phyloP scores from a whole-genome alignment of 2,113 vertebrate species.

The Cryptomyrus ogoouensis region DNA sequence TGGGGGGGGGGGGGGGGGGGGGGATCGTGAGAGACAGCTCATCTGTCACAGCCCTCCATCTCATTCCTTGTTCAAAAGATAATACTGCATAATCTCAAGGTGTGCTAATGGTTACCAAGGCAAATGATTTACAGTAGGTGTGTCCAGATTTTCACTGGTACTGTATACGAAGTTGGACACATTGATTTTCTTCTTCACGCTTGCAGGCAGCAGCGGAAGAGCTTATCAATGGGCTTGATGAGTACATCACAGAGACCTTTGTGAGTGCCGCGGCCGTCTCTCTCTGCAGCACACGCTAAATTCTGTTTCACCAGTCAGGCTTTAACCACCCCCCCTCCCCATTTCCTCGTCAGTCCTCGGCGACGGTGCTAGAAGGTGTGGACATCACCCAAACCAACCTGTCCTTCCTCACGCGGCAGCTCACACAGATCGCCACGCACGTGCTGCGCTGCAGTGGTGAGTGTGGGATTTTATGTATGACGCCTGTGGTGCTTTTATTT shows the following conservation, averaged over 20 bases:
- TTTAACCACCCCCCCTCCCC: not conserved
- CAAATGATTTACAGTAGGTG: not conserved
- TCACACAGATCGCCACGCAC: conserved; percentile 75
- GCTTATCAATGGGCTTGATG: conserved; percentile 72
- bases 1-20: no score
- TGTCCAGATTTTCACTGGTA: not conserved
- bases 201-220: conserved; percentile 65
- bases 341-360: conserved; percentile 64
- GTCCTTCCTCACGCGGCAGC: conserved; percentile 79
- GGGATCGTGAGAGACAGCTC: no score
- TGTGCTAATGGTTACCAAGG: not conserved
- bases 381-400: conserved; percentile 79
- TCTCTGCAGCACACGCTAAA: not conserved
- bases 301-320: not conserved
- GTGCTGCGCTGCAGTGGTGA: conserved; percentile 77
- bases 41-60: not conserved
- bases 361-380: conserved; percentile 73
- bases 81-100: not conserved
- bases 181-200: not conserved
- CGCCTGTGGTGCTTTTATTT: not conserved
- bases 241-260: conserved; percentile 82
- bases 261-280: conserved; percentile 55
- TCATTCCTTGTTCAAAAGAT: not conserved
- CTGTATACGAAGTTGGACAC: not conserved
- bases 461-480: conserved; percentile 28